Conservation (phyloP, 2,888 invertebrate genomes). For the Electrophaes corylata region DNA sequence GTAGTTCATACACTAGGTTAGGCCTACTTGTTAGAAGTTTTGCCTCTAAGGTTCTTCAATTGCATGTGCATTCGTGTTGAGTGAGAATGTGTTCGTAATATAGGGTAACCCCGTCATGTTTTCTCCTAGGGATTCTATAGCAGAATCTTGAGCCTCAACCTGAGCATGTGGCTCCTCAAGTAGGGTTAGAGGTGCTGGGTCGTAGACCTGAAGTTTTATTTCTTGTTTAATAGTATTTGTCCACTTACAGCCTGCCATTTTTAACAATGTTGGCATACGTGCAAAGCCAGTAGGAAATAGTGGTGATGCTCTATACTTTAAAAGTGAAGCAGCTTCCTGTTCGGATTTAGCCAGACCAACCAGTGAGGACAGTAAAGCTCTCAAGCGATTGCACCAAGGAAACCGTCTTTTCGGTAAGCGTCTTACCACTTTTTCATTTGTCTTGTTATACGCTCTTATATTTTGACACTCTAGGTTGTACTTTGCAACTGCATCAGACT, state of each 20-base stretch:
- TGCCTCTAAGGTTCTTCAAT: too few relatives aligned
- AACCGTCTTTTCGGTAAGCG: slow-evolving; percentile 88
- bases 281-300: slow-evolving; percentile 89
- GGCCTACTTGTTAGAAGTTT: too few relatives aligned
- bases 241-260: not conserved
- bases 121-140: not conserved
- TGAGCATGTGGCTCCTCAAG: too few relatives aligned
- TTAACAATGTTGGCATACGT: slow-evolving; percentile 79
- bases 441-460: slow-evolving; percentile 87
- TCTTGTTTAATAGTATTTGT: not conserved
- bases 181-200: not conserved
- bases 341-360: slow-evolving; percentile 37
- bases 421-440: slow-evolving; percentile 53
- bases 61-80: not conserved
- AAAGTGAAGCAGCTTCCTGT: slow-evolving; percentile 71
- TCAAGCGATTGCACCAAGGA: slow-evolving; percentile 85
- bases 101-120: not conserved
- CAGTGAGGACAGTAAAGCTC: slow-evolving; percentile 40
- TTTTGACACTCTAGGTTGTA: slow-evolving; percentile 89
- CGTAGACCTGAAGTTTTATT: not conserved
- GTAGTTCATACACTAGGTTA: too few relatives aligned
- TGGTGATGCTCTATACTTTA: slow-evolving; percentile 84
- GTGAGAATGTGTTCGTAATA: not conserved
- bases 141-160: too few relatives aligned
- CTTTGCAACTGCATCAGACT: slow-evolving; percentile 89